A percentile compares a stretch with the other conserved stretches of the same genome.
phyloP scores from a whole-genome alignment of 2,888 invertebrate genomes.

The Eupithecia exiguata region DNA sequence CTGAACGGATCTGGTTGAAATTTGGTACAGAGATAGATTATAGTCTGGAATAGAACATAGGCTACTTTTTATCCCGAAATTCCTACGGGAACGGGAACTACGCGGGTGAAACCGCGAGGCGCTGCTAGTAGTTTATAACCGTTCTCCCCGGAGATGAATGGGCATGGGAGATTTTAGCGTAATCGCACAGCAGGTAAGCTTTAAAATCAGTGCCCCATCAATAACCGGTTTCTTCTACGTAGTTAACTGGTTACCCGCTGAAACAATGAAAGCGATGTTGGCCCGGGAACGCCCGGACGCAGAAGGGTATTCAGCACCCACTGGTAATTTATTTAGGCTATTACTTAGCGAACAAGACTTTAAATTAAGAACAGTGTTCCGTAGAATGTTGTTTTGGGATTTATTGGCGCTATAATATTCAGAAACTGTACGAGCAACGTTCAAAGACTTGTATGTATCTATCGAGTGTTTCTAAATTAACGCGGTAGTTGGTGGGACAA shows the following conservation, averaged over 20 bases:
- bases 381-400: slow-evolving; percentile 2
- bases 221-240: not conserved
- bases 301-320: slow-evolving; percentile 13
- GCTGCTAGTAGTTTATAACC: no score
- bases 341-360: slow-evolving; percentile 34
- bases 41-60: no score
- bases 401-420: slow-evolving; percentile 1
- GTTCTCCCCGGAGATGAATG: no score
- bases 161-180: no score
- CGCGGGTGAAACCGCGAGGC: no score
- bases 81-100: no score
- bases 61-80: no score
- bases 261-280: slow-evolving; percentile 4
- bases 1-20: no score
- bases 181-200: not conserved
- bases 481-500: no score
- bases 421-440: not conserved
- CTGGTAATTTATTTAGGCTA: slow-evolving; percentile 40
- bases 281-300: slow-evolving; percentile 19
- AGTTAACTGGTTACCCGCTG: not conserved
- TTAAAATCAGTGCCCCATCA: not conserved
- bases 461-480: no score
- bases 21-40: no score
- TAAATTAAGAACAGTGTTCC: slow-evolving; percentile 27
- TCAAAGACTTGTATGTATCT: not conserved